Conservation (phyloP, 2,888 invertebrate species). For the Nomada ferruginata region DNA sequence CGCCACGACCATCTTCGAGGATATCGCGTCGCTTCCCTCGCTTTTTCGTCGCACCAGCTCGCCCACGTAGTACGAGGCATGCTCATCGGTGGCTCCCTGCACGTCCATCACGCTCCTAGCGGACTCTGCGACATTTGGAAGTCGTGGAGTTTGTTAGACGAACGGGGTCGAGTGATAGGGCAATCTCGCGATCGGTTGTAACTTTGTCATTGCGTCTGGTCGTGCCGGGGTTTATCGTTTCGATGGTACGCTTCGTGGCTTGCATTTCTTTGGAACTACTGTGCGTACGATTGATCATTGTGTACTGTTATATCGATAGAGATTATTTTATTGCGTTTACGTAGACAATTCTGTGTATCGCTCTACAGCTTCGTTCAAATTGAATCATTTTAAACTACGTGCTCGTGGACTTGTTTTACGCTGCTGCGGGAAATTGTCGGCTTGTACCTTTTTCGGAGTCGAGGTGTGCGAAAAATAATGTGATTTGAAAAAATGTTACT, state of each 20-base stretch:
- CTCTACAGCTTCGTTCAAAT: no score
- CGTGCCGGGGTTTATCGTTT: conserved; percentile 25
- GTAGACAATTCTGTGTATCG: no score
- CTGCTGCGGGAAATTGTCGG: no score
- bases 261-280: background rate
- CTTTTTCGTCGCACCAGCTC: conserved; percentile 86
- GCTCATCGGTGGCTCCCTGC: conserved; percentile 69
- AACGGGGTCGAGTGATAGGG: no score
- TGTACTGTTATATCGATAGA: background rate
- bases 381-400: no score
- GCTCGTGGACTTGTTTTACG: no score
- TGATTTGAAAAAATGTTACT: no score
- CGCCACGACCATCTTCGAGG: conserved; percentile 66
- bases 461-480: no score
- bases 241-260: background rate
- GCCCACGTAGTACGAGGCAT: conserved; percentile 73
- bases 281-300: background rate
- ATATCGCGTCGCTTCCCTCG: conserved; percentile 87
- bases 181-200: no score
- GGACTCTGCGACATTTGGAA: conserved; percentile 78
- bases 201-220: conserved; percentile 10
- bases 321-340: background rate
- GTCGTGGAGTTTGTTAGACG: conserved; percentile 9
- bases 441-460: no score
- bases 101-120: conserved; percentile 79